A percentile compares a stretch with the other conserved stretches of the same genome.
Conservation (phyloP, 30 jellyfish, hydroid and myxozoan genomes). For the Turritopsis dohrnii region DNA sequence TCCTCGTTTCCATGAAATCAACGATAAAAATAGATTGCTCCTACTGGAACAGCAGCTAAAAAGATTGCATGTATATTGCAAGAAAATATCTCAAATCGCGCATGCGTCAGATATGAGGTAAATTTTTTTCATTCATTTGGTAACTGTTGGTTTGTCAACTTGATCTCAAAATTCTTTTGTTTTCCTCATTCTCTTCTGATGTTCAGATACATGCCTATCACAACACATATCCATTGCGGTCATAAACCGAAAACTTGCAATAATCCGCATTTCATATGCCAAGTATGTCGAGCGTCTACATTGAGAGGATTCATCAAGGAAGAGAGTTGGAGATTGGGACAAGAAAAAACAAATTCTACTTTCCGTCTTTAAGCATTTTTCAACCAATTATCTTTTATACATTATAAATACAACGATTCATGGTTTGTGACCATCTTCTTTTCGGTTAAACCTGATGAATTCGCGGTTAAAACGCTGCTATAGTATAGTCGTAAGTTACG, state of each 20-base stretch:
- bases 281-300: constrained; percentile 58
- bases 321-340: constrained; percentile 81
- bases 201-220: constrained; percentile 62
- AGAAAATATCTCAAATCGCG: constrained; percentile 55
- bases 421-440: not conserved
- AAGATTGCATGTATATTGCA: constrained; percentile 56
- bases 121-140: no score
- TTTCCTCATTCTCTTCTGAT: not conserved
- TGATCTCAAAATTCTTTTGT: not conserved
- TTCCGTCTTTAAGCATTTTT: not conserved
- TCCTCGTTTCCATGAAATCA: constrained; percentile 54
- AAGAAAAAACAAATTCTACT: constrained; percentile 29
- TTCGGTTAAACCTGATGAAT: not conserved
- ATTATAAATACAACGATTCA: not conserved
- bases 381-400: not conserved
- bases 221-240: constrained; percentile 59
- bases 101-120: constrained; percentile 62
- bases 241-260: constrained; percentile 70
- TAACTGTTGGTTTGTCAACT: not conserved
- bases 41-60: constrained; percentile 64
- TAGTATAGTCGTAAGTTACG: not conserved
- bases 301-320: constrained; percentile 50
- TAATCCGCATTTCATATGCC: constrained; percentile 78
- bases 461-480: not conserved
- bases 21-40: constrained; percentile 47